Base-by-base conservation (phyloP, 2,888 invertebrate species). In the Erannis defoliaria region DNA sequence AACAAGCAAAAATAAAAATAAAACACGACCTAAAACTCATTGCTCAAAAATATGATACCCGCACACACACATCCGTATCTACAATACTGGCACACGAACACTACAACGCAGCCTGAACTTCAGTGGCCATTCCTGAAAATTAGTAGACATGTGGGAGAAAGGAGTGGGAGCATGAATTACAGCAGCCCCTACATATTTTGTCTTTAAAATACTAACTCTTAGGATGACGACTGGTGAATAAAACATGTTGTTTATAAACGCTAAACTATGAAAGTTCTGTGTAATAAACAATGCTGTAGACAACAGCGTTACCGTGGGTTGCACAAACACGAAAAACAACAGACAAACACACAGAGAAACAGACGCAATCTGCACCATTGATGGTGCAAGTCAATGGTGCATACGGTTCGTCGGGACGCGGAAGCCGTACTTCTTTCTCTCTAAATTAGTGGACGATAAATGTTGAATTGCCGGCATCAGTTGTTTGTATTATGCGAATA, bases 111-210 rank as follows among this genome's bases (percentile, higher is more conserved):
- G 49, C 33, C 81, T 84, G 81, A 83, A 84, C 80, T 88, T 86
- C 84, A 84, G 82, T 86, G 88, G 86, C 86, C 88, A 84, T 89
- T 90, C 79, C 88, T 86, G 90, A 86, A 90, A 91, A 91, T 91
- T 89, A 90, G 89, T 89, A 89, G 84, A 81, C 73, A 82, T 81
- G 74, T 74, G 80, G 77, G 68, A 70, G 72, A 37, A 53, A 55
- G 51, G 50, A 62, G 72, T 70, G 65, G 67, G 85, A 86, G 84
- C 89, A 93, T 94, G 94, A 94, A 94, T 94, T 94, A 94, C 94
- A 93, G 93, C 90, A 91, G 86, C 90, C 93, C 92, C 93, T 93
- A 94, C 94, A 94, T 94, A 93, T 94, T 94, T 94, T 93, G 94
- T 94, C 93, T 94, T 94, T 94, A 93, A 94, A 94, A 94, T 93